A percentile compares a stretch with the other conserved stretches of the same genome.
phyloP scores from a whole-genome alignment of 1,140 invertebrate species.

The Lordiphosa collinella region DNA sequence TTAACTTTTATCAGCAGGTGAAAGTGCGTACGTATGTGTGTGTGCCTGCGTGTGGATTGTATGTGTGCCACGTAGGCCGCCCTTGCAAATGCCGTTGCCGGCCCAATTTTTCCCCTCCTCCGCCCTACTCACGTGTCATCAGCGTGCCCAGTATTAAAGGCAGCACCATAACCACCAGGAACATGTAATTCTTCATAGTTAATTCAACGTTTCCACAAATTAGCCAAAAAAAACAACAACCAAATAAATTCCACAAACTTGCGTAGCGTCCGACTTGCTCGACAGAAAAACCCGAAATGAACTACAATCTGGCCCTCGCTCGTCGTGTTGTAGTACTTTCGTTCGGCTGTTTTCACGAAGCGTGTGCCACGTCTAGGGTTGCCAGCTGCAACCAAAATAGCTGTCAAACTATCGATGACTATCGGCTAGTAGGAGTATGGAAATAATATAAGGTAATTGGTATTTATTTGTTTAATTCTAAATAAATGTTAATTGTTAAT shows the following conservation, averaged over 20 bases:
- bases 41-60: too few species aligned
- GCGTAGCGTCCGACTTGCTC: too few species aligned
- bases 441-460: too few species aligned
- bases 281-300: too few species aligned
- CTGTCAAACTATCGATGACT: too few species aligned
- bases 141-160: conserved; percentile 82
- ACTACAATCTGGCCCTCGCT: too few species aligned
- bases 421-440: too few species aligned
- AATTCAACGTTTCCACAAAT: conserved; percentile 27
- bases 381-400: too few species aligned
- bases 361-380: too few species aligned
- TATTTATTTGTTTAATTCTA: too few species aligned
- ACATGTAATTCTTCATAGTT: conserved; percentile 82
- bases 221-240: conserved; percentile 16
- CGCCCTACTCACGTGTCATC: conserved; percentile 81
- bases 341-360: too few species aligned
- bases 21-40: neutral
- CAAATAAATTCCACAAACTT: neutral
- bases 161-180: conserved; percentile 82
- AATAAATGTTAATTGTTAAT: too few species aligned
- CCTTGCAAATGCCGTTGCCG: neutral
- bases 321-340: neutral
- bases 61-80: conserved; percentile 38
- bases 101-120: neutral
- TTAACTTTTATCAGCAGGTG: neutral